Base-by-base conservation (phyloP, 2,888 invertebrate species). In the Taphrorychus bicolor region DNA sequence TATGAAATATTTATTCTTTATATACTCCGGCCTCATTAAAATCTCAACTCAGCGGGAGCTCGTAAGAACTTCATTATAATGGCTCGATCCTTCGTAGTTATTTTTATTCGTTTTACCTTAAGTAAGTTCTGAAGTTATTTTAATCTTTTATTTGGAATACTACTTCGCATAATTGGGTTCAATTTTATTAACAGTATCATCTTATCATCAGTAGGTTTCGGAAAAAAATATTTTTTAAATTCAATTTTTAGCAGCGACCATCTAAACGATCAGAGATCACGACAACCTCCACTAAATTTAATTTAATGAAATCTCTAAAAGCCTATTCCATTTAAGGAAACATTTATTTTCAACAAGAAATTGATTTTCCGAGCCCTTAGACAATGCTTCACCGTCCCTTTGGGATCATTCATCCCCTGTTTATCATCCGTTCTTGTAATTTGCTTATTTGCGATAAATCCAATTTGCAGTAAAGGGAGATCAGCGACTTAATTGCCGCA, bases 1-100 rank as follows among this genome's bases (percentile, higher is more conserved):
- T 54, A n/a, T 54, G 54, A 24, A 54, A 22, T 54, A 54, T 54
- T 54, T 54, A 54, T 54, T 54, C 54, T 32, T 54, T 54, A 54
- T 54, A 18, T 14, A 54, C 22, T 24, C 17, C 24, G 32, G n/a
- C 32, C 14, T 54, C 54, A 54, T 54, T 54, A 54, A 54, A 54
- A 54, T 54, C 32, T 32, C 5, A 23, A 9, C 14, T 23, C 9
- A 19, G 32, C 54, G 18, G 14, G 18, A 54, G 54, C 54, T 21
- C 18, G 22, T 54, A 18, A 54, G 54, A 17, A 32, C 14, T 54
- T 54, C 54, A 54, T 54, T 54, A 54, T n/a, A 54, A 54, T 54
- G n/a, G 14, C 32, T 16, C 54, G 51, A 9, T 54, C 16, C 5
- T 32, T n/a, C 16, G n/a, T 54, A 54, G 32, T 32, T 23, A 16